A percentile compares a stretch with the other conserved stretches of the same genome.
These are phyloP conservation scores for Poeciliopsis presidionis DNA, from an alignment of 2,797 vertebrate genomes.

Conservation along the genomic window DNA sequence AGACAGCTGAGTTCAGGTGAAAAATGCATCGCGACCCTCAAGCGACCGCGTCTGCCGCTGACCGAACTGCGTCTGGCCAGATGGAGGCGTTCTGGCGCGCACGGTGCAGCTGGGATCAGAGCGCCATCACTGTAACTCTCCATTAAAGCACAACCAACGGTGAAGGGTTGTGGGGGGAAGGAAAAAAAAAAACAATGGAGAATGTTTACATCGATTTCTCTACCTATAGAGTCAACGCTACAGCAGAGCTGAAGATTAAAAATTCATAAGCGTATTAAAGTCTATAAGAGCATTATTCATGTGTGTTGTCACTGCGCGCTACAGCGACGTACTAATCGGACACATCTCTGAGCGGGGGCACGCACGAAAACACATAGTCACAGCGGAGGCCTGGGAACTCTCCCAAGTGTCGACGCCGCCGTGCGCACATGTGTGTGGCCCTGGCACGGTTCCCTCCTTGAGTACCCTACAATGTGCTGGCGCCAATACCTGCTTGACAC, in stretches of 20 bases:
- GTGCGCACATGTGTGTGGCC: conserved; percentile 56
- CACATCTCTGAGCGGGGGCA: conserved; percentile 39
- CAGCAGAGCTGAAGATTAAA: conserved; percentile 73
- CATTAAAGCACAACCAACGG: conserved; percentile 65
- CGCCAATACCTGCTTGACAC: conserved; percentile 80
- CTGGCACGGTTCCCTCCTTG: conserved; percentile 67
- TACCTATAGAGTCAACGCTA: conserved; percentile 65
- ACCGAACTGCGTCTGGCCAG: conserved; percentile 40
- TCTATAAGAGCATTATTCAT: conserved; percentile 79
- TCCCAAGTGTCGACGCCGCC: conserved; percentile 73
- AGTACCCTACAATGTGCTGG: conserved; percentile 75
- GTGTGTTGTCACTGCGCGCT: conserved; percentile 66
- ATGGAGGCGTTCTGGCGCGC: conserved; percentile 37
- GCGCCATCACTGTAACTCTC: conserved; percentile 33
- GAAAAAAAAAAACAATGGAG: conserved; percentile 22
- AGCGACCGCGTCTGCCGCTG: conserved; percentile 26
- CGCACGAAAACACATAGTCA: conserved; percentile 46
- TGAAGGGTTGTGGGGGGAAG: not conserved
- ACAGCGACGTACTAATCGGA: conserved; percentile 67
- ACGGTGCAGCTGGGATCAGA: conserved; percentile 42
- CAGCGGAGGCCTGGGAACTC: conserved; percentile 60
- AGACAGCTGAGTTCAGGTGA: not conserved
- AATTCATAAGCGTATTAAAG: conserved; percentile 80
- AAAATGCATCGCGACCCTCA: conserved; percentile 30
- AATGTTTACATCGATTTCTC: conserved; percentile 63